Conservation (phyloP, 2,113 vertebrate genomes). For the Laticauda laticaudata region DNA sequence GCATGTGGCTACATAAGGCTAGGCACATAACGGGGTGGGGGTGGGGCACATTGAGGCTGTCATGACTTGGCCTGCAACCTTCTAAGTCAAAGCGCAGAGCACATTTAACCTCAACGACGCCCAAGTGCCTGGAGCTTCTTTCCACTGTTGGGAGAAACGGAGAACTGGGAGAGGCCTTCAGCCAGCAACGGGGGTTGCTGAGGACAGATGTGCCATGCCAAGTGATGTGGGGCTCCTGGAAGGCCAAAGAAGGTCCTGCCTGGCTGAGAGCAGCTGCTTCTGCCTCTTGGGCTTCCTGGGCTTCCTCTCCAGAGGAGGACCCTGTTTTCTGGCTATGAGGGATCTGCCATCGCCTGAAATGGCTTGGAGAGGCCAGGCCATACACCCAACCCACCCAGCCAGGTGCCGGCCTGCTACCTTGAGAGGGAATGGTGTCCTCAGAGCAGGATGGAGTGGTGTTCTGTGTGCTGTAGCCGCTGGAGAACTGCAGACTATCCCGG, state of each 20-base stretch:
- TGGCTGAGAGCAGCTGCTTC: background rate
- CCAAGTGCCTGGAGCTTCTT: background rate
- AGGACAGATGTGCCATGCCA: background rate
- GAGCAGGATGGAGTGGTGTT: conserved; percentile 96
- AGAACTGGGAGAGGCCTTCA: background rate
- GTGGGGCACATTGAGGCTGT: background rate
- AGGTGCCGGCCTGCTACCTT: conserved; percentile 72
- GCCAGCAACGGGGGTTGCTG: background rate
- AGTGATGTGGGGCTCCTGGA: background rate
- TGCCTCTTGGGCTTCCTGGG: background rate
- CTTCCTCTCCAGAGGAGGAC: background rate
- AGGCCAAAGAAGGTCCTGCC: background rate
- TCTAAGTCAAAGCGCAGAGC: background rate
- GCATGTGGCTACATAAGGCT: background rate
- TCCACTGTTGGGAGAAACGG: background rate
- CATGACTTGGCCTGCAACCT: background rate
- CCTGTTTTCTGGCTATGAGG: background rate
- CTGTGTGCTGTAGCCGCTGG: conserved; percentile 95
- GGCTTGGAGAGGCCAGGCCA: background rate
- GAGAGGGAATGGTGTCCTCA: conserved; percentile 95
- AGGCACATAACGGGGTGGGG: background rate
- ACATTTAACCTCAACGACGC: background rate
- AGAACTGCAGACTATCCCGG: conserved; percentile 93
- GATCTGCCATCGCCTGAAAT: background rate
- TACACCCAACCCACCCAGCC: background rate